Percentiles rank a stretch among this genome's conserved stretches.
phyloP scores from a whole-genome alignment of 1,140 invertebrate genomes.

The Panagrolaimus sp. region DNA sequence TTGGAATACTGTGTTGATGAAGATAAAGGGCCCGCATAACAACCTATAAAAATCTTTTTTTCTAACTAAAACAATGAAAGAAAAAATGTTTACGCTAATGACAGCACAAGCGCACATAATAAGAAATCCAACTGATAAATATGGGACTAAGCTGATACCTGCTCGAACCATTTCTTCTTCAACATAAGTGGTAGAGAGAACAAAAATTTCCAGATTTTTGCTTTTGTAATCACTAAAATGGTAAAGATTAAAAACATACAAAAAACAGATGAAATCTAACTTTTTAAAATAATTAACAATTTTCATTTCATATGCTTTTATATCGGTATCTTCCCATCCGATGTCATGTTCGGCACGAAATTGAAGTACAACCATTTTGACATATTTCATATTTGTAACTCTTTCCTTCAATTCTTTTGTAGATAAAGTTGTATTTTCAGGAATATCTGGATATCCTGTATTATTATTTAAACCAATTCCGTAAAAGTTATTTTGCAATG shows the following conservation, averaged over 20 bases:
- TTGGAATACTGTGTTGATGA: conserved; percentile 53
- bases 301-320: conserved; percentile 55
- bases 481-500: conserved; percentile 55
- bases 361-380: conserved; percentile 56
- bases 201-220: conserved; percentile 44
- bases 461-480: conserved; percentile 51
- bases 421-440: neutral
- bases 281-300: conserved; percentile 49
- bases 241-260: neutral
- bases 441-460: neutral
- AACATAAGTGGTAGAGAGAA: conserved; percentile 51
- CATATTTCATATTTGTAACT: conserved; percentile 52
- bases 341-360: conserved; percentile 53
- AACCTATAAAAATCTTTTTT: conserved; percentile 26
- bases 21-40: conserved; percentile 52
- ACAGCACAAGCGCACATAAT: conserved; percentile 53
- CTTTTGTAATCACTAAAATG: conserved; percentile 49
- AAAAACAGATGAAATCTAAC: conserved; percentile 22
- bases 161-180: conserved; percentile 59
- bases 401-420: conserved; percentile 16
- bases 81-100: neutral
- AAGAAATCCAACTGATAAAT: conserved; percentile 51
- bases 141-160: conserved; percentile 52
- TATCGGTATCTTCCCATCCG: conserved; percentile 45
- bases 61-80: too few species aligned